Percentiles rank a stretch among this genome's conserved stretches.
Evolutionary conservation across 1,140 invertebrate species (phyloP).

Genomic region (Cotesia chilonis): DNA sequence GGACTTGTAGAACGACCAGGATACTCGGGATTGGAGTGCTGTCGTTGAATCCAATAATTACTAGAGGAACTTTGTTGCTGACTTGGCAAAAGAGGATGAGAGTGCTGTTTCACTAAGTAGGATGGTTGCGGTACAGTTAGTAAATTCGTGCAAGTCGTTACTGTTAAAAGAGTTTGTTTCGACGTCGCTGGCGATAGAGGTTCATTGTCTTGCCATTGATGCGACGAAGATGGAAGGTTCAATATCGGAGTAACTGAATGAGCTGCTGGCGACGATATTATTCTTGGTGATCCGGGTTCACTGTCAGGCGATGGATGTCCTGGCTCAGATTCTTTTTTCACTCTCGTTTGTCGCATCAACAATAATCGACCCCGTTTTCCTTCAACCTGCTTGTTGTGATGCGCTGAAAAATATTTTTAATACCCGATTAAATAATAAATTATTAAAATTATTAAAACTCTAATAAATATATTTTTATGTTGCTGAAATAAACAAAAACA

Average conservation of each 20-base stretch:
- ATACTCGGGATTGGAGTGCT: constrained; percentile 65
- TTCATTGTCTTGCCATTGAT: constrained; percentile 63
- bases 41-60: constrained; percentile 61
- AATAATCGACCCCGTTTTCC: constrained; percentile 68
- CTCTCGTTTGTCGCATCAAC: constrained; percentile 72
- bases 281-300: constrained; percentile 62
- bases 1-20: constrained; percentile 56
- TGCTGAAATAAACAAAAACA: background rate
- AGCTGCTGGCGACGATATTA: constrained; percentile 55
- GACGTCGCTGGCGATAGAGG: constrained; percentile 36
- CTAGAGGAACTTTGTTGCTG: constrained; percentile 56
- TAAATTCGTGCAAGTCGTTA: constrained; percentile 65
- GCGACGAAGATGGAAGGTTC: constrained; percentile 70
- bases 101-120: constrained; percentile 73
- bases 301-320: constrained; percentile 66
- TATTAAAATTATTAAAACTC: background rate
- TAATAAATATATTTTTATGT: no score
- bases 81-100: constrained; percentile 71
- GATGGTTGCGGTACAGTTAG: constrained; percentile 69
- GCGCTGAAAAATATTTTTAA: constrained; percentile 24
- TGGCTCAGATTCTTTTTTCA: constrained; percentile 72
- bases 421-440: background rate
- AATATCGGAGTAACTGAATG: constrained; percentile 59
- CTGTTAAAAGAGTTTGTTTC: constrained; percentile 45
- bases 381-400: constrained; percentile 57